Percentiles rank a stretch among this genome's conserved stretches.
Conservation (phyloP, 2,888 invertebrate species). For the Latrodectus hesperus region DNA sequence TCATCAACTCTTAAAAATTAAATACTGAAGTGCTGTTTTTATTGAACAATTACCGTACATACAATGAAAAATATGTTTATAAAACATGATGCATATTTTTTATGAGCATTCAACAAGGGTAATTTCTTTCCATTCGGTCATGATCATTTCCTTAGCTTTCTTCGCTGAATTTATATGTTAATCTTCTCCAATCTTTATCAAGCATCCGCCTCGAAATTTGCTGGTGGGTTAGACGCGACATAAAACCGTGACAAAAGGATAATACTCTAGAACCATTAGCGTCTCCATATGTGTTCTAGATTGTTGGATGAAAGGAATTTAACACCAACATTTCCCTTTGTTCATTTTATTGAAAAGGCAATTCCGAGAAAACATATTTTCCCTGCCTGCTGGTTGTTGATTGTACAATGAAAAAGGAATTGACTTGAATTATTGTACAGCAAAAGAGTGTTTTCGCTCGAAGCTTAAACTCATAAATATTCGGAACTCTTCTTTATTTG, state of each 20-base stretch:
- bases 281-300: neutral
- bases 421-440: too few species aligned
- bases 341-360: neutral
- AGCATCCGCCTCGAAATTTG: neutral
- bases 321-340: neutral
- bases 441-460: too few species aligned
- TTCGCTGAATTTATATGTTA: neutral
- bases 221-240: neutral
- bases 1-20: too few species aligned
- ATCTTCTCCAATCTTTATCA: neutral
- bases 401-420: too few species aligned
- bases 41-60: too few species aligned
- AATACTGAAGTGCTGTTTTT: too few species aligned
- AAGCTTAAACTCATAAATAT: too few species aligned
- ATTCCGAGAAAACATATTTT: neutral
- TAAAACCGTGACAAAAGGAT: neutral
- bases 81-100: too few species aligned
- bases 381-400: neutral
- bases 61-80: too few species aligned
- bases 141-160: neutral
- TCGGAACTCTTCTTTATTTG: too few species aligned
- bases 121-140: too few species aligned
- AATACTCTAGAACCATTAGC: neutral
- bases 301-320: neutral
- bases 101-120: too few species aligned